Evolutionary conservation across 1,140 invertebrate species (phyloP), one percentile per base, ranked within the genome.

Genomic region (Anastrepha ludens): DNA sequence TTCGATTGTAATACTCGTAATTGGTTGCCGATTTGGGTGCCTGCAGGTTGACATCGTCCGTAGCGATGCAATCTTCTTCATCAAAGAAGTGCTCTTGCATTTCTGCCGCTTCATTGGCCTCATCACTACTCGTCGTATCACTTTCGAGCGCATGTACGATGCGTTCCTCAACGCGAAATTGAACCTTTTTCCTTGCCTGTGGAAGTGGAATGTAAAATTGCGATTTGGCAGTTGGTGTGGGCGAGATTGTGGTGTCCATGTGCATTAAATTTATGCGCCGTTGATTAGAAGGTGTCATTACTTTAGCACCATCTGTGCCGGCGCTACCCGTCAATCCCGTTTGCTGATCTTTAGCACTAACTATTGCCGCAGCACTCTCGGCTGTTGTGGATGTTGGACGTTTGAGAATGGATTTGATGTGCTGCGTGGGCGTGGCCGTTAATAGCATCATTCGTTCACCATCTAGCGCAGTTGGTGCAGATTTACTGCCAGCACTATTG

Each of bases 361-460:
- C 58, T 15, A 17, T 47, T 2, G 20, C 90, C 70, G 64, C 91
- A 74, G 90, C 89, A 88, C 90, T 93, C 89, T 89, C 92, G 60
- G 92, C 89, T 15, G 90, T 89, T 47, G 13, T 78, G 44, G 91
- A 91, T 11, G 90, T 62, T 39, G 95, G 95, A 91, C 96, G 96
- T 92, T 96, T 96, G 88, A 96, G 92, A 89, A 96, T 96, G 39
- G 96, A 96, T 93, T 96, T 96, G 90, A 94, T 94, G 88, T 89
- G 89, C 50, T 90, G 90, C 29, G 91, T 92, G 85, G 91, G 90
- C 85, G 91, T 89, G 7, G 91, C 89, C 29, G 91, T 91, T 58
- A 91, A 89, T 78, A 91, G 89, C 74, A 90, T 90, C 60, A 87
- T 90, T 20, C 41, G 11, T 85, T 87, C 86, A 2, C 50, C 47